Conservation (phyloP, 2,888 invertebrate species). For the Peribatodes rhomboidaria region DNA sequence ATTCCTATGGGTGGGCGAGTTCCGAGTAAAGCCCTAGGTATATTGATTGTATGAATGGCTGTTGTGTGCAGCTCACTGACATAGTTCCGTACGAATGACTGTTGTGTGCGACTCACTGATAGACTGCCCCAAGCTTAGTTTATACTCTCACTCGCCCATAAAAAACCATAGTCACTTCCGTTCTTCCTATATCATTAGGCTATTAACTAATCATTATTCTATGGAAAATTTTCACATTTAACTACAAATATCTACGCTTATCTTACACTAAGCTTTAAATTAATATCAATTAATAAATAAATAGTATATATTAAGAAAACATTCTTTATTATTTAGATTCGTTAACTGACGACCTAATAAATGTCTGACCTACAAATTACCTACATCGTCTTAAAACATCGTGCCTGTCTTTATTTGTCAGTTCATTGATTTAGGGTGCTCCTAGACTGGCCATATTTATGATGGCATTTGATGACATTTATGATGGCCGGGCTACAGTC, state of each 20-base stretch:
- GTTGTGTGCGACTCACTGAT: too few relatives aligned
- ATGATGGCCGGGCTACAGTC: too few relatives aligned
- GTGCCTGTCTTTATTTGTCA: background rate
- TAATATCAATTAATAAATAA: slow-evolving; percentile 82
- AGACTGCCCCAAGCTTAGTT: too few relatives aligned
- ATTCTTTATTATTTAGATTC: slow-evolving; percentile 46
- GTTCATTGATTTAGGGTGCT: background rate
- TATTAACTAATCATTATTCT: slow-evolving; percentile 59
- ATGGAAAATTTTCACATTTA: slow-evolving; percentile 79
- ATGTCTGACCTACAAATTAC: slow-evolving; percentile 21
- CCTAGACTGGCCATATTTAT: too few relatives aligned
- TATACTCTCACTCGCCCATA: background rate
- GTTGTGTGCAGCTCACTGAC: too few relatives aligned
- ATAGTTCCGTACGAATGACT: too few relatives aligned
- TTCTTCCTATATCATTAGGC: slow-evolving; percentile 49
- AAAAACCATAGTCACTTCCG: background rate
- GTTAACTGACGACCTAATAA: slow-evolving; percentile 37
- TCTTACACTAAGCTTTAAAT: slow-evolving; percentile 64
- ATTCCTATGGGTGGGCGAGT: too few relatives aligned
- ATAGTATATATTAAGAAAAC: slow-evolving; percentile 81
- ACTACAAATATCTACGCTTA: slow-evolving; percentile 55
- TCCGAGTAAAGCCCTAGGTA: too few relatives aligned
- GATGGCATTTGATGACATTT: too few relatives aligned
- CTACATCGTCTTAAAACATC: background rate
- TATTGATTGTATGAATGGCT: too few relatives aligned